A percentile compares a stretch with the other conserved stretches of the same genome.
These are phyloP conservation scores for Diplosoma virens DNA, from an alignment of 23 tunicate species.

Conservation along the genomic window DNA sequence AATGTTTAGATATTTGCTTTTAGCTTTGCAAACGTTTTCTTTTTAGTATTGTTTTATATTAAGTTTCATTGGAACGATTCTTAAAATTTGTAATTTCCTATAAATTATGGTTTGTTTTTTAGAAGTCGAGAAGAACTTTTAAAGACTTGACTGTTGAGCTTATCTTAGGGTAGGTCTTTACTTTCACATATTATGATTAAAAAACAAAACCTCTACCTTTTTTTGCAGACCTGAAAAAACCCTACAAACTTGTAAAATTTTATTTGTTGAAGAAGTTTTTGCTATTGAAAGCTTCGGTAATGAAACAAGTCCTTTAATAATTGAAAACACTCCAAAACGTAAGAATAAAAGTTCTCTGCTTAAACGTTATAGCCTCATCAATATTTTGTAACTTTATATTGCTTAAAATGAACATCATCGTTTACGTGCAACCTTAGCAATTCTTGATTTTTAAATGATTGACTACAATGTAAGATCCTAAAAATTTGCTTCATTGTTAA, in stretches of 20 bases:
- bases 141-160: constrained; percentile 52
- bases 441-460: too few species aligned
- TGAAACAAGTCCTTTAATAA: constrained; percentile 14
- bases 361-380: too few species aligned
- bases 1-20: too few species aligned
- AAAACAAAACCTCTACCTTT: too few species aligned
- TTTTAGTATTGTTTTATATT: too few species aligned
- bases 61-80: too few species aligned
- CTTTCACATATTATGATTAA: neutral
- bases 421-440: too few species aligned
- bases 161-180: constrained; percentile 38
- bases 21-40: too few species aligned
- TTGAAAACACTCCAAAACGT: constrained; percentile 29
- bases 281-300: constrained; percentile 62
- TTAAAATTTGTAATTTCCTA: too few species aligned
- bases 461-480: too few species aligned
- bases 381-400: too few species aligned
- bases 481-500: too few species aligned
- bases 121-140: constrained; percentile 45
- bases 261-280: constrained; percentile 81
- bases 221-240: constrained; percentile 44
- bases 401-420: neutral
- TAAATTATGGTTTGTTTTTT: constrained; percentile 4
- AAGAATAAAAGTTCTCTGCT: neutral
- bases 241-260: constrained; percentile 61